phyloP scores from a whole-genome alignment of 2,113 vertebrate species.

The Lepus americanus region DNA sequence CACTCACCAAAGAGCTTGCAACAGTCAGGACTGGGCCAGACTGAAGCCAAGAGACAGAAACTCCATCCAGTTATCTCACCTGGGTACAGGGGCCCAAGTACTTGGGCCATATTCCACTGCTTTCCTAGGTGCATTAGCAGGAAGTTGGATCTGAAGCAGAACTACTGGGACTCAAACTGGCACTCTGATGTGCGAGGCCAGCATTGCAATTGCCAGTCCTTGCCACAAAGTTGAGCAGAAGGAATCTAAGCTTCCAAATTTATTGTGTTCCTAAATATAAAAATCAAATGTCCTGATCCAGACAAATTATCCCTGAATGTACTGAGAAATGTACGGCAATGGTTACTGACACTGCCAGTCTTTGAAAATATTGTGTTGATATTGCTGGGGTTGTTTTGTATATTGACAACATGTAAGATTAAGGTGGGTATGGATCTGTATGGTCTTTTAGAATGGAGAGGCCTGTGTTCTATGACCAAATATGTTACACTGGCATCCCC shows the following conservation, averaged over 20 bases:
- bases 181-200: no score
- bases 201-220: background rate
- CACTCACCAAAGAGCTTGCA: no score
- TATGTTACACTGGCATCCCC: background rate
- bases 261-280: background rate
- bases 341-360: background rate
- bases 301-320: conserved; percentile 5
- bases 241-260: background rate
- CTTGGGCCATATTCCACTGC: no score
- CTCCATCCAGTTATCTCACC: no score
- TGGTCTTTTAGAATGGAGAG: background rate
- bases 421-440: background rate
- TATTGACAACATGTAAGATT: background rate
- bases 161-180: no score
- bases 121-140: no score
- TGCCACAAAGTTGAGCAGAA: background rate
- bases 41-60: no score
- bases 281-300: background rate
- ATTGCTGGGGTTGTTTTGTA: background rate
- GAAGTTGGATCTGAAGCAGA: no score
- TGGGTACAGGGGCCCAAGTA: no score
- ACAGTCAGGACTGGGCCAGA: no score
- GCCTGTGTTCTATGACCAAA: conserved; percentile 9
- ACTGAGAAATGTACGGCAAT: background rate
- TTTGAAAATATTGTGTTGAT: conserved; percentile 16